These are phyloP conservation scores for Leptodactylus fuscus DNA, from an alignment of 2,113 vertebrate species.

Conservation along the genomic window DNA sequence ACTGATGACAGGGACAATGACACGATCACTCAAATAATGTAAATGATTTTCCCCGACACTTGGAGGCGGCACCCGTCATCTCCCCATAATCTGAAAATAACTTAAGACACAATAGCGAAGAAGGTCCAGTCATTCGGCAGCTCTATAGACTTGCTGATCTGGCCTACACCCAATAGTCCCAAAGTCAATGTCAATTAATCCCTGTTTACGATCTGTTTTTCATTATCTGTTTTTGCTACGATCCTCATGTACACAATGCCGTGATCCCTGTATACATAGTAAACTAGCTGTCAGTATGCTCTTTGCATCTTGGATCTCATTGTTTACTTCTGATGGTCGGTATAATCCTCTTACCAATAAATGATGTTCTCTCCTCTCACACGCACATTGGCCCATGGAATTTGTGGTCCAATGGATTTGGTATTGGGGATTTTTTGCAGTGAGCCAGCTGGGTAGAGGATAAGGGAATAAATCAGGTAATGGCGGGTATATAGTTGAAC, in stretches of 20 bases:
- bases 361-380: too few species aligned
- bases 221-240: neutral
- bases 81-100: neutral
- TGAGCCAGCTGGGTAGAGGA: too few species aligned
- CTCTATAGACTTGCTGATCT: neutral
- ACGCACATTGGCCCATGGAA: too few species aligned
- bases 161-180: neutral
- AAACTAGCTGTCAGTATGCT: neutral
- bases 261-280: neutral
- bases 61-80: neutral
- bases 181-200: neutral
- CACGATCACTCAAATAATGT: neutral
- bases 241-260: neutral
- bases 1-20: neutral
- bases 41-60: neutral
- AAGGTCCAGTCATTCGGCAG: neutral
- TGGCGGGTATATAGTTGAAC: too few species aligned
- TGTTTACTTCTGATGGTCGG: neutral
- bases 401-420: too few species aligned
- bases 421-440: too few species aligned
- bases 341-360: neutral
- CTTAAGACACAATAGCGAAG: neutral
- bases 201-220: neutral
- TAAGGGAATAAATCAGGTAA: too few species aligned
- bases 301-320: neutral